Conservation (phyloP, 2,888 invertebrate genomes). For the Epistrophella euchroma region DNA sequence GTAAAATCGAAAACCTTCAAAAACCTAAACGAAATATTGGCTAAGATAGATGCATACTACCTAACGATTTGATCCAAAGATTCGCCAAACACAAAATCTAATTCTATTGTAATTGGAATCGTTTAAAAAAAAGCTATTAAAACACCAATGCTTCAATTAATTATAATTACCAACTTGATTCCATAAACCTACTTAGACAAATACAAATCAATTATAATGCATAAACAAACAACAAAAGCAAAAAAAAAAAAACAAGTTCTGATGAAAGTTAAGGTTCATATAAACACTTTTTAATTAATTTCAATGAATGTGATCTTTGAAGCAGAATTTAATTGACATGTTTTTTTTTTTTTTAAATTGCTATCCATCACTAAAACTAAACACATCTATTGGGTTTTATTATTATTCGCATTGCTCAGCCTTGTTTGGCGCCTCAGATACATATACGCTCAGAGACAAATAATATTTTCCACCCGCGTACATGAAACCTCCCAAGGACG, state of each 20-base stretch:
- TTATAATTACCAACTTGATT: background rate
- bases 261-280: background rate
- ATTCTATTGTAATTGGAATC: background rate
- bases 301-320: slow-evolving; percentile 47
- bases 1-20: too few relatives aligned
- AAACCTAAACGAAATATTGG: background rate
- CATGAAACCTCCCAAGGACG: slow-evolving; percentile 28
- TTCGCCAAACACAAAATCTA: background rate
- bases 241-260: slow-evolving; percentile 10
- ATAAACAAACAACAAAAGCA: slow-evolving; percentile 4
- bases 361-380: slow-evolving; percentile 5
- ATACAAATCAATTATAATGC: slow-evolving; percentile 13
- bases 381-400: background rate
- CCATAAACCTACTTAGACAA: background rate
- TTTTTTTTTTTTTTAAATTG: background rate
- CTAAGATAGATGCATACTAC: too few relatives aligned
- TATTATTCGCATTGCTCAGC: slow-evolving; percentile 3
- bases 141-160: background rate
- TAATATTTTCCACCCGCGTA: slow-evolving; percentile 29
- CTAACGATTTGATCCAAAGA: too few relatives aligned
- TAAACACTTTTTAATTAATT: slow-evolving; percentile 15
- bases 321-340: slow-evolving; percentile 41
- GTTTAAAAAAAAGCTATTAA: background rate
- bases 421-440: slow-evolving; percentile 21
- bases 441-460: background rate